Evolutionary conservation across 2,888 invertebrate genomes (phyloP).

Genomic region (Brachylomia viminalis): DNA sequence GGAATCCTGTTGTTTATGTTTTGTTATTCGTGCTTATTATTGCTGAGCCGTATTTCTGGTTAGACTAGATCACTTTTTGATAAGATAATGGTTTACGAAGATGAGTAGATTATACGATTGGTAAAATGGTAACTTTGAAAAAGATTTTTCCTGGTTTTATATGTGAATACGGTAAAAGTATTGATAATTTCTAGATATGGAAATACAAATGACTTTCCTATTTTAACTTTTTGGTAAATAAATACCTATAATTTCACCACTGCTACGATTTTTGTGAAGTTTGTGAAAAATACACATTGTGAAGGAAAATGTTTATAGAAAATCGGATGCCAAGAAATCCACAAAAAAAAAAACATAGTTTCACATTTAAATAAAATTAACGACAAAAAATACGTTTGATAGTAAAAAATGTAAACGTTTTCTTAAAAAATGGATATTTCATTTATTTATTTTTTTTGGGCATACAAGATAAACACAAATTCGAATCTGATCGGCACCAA

Average conservation of each 20-base stretch:
- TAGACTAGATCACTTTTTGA: constrained; percentile 1
- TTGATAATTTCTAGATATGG: not conserved
- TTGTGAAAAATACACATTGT: not conserved
- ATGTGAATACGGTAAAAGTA: not conserved
- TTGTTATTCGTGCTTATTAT: constrained; percentile 13
- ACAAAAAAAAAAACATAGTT: not conserved
- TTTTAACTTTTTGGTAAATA: not conserved
- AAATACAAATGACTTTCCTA: not conserved
- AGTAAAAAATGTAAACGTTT: not conserved
- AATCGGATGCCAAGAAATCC: not conserved
- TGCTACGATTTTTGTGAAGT: not conserved
- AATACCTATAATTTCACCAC: not conserved
- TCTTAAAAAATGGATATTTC: not conserved
- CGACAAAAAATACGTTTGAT: not conserved
- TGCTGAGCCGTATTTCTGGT: not conserved
- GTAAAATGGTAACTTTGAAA: too few relatives aligned
- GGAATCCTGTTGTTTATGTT: constrained; percentile 56
- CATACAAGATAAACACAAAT: not conserved
- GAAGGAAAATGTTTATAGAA: not conserved
- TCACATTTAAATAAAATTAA: not conserved
- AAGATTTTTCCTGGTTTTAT: not conserved
- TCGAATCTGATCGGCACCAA: not conserved
- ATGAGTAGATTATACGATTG: not conserved
- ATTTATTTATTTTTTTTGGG: not conserved
- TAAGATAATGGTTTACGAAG: not conserved